Base-by-base conservation (phyloP, 1,140 invertebrate genomes). In the Megalonaias nervosa region DNA sequence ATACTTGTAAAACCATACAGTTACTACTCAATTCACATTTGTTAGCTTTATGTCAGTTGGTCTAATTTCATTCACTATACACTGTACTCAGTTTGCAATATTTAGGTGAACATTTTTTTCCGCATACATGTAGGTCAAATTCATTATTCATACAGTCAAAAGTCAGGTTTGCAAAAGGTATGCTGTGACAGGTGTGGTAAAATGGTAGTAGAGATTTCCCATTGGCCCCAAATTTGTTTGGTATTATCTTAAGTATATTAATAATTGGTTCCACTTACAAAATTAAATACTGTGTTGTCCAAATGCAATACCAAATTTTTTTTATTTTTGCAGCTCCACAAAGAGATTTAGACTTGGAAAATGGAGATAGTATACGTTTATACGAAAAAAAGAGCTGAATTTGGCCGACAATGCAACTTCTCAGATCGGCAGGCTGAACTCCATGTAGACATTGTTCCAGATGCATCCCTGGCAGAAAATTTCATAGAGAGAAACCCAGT, bases 361-460 rank as follows among this genome's bases (percentile, higher is more conserved):
- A 91, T 91, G 90, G 91, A 92, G 82, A 91, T 91, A 66, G 87
- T 89, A 58, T 91, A 91, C 80, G 90, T 91, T n/a, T 92, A 92
- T 82, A 90, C 90, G 23, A 92, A 92, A 81, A 92, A 91, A 76
- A 71, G 91, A 74, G 74, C 85, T 21, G 91, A 92, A 71, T 92
- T 92, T 81, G 91, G 91, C 60, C 86, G 90, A 71, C 90, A 91
- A 79, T 91, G 91, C 82, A 89, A 87, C 74, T 97, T 97, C 89
- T 92, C 93, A 31, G 95, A 97, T 88, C 91, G 93, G 80, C 93
- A 94, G 62, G 93, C 94, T 6, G 94, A 95, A 85, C 85, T 96
- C 26, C 92, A 95, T 75, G 93, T 94, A 23, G 94, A 95, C 85
- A 95, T 96, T 82, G 92, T 93, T 31, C 93, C 95, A 26, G 94